Percentiles rank a stretch among this genome's conserved stretches.
phyloP scores from a whole-genome alignment of 2,888 invertebrate genomes.

The Macrosoma leucophasiata region DNA sequence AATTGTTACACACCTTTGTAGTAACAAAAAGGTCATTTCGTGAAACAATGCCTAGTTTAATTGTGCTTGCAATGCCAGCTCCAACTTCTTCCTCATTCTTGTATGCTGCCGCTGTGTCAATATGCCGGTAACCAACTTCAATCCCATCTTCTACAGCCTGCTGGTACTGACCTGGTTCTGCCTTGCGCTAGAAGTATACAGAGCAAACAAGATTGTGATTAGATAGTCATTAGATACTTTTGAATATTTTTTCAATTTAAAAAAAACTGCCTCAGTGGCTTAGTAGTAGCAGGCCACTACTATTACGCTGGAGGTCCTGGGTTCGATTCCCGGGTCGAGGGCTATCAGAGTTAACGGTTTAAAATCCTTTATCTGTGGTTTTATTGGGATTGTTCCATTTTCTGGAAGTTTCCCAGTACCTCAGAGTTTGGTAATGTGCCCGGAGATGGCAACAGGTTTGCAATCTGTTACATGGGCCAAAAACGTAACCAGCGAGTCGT shows the following conservation, averaged over 20 bases:
- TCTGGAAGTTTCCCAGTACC: too few relatives aligned
- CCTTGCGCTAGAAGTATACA: slow-evolving; percentile 39
- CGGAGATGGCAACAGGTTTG: too few relatives aligned
- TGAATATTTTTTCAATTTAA: too few relatives aligned
- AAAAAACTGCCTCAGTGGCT: not conserved
- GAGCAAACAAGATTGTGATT: not conserved
- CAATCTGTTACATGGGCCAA: too few relatives aligned
- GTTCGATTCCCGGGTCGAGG: not conserved
- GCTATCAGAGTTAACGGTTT: not conserved
- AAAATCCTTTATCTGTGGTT: not conserved
- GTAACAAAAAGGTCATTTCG: slow-evolving; percentile 72
- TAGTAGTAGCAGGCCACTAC: not conserved
- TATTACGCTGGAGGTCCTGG: not conserved
- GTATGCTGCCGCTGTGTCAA: slow-evolving; percentile 71
- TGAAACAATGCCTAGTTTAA: slow-evolving; percentile 58
- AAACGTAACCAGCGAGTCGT: too few relatives aligned
- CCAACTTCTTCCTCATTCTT: slow-evolving; percentile 71
- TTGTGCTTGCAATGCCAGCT: slow-evolving; percentile 59
- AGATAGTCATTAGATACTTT: not conserved
- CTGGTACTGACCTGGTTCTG: slow-evolving; percentile 44
- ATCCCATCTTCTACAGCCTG: slow-evolving; percentile 69
- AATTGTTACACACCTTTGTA: slow-evolving; percentile 56
- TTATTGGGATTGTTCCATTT: not conserved
- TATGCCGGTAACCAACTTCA: slow-evolving; percentile 68
- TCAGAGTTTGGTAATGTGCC: too few relatives aligned